phyloP scores from a whole-genome alignment of 2,113 vertebrate genomes.

The Anguilla japonica region DNA sequence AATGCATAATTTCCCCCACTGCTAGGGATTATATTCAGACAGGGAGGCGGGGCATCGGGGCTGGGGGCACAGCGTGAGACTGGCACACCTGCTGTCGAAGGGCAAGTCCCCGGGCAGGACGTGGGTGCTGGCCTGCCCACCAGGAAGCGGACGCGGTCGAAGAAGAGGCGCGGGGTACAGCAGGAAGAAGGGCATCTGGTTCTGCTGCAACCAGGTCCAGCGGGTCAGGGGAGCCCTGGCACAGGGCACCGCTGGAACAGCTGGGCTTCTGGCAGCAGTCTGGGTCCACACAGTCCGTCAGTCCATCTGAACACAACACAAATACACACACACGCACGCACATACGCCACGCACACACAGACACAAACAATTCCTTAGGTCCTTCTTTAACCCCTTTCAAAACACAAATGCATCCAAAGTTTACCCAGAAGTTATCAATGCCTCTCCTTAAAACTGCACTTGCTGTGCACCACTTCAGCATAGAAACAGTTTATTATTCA shows the following conservation, averaged over 20 bases:
- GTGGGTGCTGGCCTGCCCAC: conserved; percentile 90
- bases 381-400: too few species aligned
- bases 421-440: too few species aligned
- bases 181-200: conserved; percentile 73
- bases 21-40: background rate
- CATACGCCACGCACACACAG: conserved; percentile 25
- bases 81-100: conserved; percentile 88
- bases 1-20: background rate
- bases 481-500: too few species aligned
- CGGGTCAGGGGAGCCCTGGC: conserved; percentile 94
- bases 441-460: too few species aligned
- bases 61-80: conserved; percentile 12
- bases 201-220: conserved; percentile 91
- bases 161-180: conserved; percentile 85
- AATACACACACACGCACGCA: conserved; percentile 21
- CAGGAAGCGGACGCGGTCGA: conserved; percentile 88
- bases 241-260: conserved; percentile 86
- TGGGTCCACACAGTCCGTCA: conserved; percentile 93
- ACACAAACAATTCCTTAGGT: background rate
- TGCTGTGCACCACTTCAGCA: background rate
- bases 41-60: background rate
- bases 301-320: conserved; percentile 76
- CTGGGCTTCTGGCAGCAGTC: conserved; percentile 94
- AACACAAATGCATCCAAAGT: too few species aligned
- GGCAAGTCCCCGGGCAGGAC: conserved; percentile 87